Base-by-base conservation (phyloP, 2,113 vertebrate species). In the Callaeas wilsoni region DNA sequence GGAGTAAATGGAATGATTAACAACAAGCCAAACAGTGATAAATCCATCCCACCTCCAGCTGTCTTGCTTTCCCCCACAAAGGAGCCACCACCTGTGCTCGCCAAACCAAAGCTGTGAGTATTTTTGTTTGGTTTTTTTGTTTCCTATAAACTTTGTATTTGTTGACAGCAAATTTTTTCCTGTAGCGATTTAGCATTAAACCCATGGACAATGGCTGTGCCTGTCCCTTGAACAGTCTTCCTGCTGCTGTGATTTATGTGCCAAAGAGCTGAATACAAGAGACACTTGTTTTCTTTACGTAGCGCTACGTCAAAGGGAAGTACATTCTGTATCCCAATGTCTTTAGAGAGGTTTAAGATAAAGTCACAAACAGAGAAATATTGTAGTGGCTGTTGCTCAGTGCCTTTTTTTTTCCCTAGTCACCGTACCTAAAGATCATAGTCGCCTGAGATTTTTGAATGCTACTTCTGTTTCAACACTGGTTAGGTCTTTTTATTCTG, bases 51-150 rank as follows among this genome's bases (percentile, higher is more conserved):
- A 39, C 41, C 97, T 80, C 82, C 97, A 84, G 65, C 83, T 88
- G 84, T 59, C 94, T 97, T 98, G 81, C 98, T 98, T 85, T 98
- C 98, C 39, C 98, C 98, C 23, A 97, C 92, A 23, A 99, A 98
- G 97, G 99, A 99, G 3, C 98, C 98, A 35, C 99, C 98, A 29
- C 99, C 99, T 5, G 97, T 99, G 90, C 98, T 99, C 65, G 98
- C 98, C 93, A 99, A 99, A 89, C 99, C 99, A 49, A 99, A 99
- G 97, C 98, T 99, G 99, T 99, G 98, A 99, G 99, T 99, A 97
- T 55, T 95, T 70, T 57, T 79, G 39, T 22, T 60, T 26, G 33
- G 49, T 1, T 62, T 80, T 73, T 91, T 94, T 84, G 22, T 62
- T 91, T 93, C 63, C 57, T 96, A 30, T 74, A 78, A 63, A 73